A percentile compares a stretch with the other conserved stretches of the same genome.
Evolutionary conservation across 2,113 vertebrate genomes (phyloP).

Genomic region (Haplotaxodon microlepis): DNA sequence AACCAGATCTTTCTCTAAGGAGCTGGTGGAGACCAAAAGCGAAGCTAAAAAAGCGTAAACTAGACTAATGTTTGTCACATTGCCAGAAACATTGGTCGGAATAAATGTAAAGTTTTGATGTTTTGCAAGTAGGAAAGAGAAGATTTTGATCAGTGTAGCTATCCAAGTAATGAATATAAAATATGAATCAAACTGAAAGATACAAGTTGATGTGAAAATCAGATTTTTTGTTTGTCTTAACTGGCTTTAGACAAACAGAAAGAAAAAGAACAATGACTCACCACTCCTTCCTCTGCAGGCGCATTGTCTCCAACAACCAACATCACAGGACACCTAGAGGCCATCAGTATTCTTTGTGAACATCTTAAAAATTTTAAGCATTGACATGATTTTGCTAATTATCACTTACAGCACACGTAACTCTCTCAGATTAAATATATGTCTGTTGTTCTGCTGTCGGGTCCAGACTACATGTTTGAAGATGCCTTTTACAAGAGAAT

Average conservation of each 20-base stretch:
- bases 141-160: not conserved
- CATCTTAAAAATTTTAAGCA: not conserved
- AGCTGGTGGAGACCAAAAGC: not conserved
- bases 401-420: not conserved
- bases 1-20: not conserved
- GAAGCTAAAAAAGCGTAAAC: not conserved
- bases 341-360: not conserved
- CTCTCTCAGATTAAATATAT: not conserved
- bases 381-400: not conserved
- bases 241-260: not conserved
- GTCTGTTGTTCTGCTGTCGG: not conserved
- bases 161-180: not conserved
- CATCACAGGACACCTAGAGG: constrained; percentile 87
- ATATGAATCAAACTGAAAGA: not conserved
- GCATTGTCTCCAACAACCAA: constrained; percentile 94
- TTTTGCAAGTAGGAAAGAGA: not conserved
- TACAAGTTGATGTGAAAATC: not conserved
- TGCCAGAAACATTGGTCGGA: rapidly evolving
- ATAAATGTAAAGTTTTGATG: not conserved
- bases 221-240: not conserved
- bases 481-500: not conserved
- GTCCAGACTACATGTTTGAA: not conserved
- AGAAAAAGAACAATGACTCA: constrained; percentile 61
- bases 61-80: not conserved
- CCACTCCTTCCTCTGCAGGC: constrained; percentile 93